Conservation (phyloP, 2,113 vertebrate genomes). For the Tinamus guttatus region DNA sequence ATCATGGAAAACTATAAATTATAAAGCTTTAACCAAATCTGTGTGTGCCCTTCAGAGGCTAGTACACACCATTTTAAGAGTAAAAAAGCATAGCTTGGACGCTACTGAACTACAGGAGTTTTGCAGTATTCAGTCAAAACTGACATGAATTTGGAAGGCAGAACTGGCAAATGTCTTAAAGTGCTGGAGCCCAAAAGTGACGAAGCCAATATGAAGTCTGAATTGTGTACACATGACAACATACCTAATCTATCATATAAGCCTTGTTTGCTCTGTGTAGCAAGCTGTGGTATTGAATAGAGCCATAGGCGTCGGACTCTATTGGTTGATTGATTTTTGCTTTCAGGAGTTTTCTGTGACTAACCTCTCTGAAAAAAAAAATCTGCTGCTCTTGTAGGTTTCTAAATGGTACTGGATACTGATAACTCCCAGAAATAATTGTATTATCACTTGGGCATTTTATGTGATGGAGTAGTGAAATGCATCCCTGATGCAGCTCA, state of each 20-base stretch:
- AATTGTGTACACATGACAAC: neutral
- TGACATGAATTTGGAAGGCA: neutral
- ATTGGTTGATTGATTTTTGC: neutral
- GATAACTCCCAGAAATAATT: neutral
- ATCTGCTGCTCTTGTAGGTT: neutral
- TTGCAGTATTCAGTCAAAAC: neutral
- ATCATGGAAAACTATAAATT: constrained; percentile 10
- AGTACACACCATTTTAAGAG: neutral
- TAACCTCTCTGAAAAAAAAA: neutral
- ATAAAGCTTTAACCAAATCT: constrained; percentile 40
- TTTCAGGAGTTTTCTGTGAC: constrained; percentile 5
- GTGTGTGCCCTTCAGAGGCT: constrained; percentile 27
- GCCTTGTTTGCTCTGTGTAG: neutral
- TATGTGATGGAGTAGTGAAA: neutral
- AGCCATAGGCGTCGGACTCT: neutral
- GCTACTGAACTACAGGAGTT: neutral
- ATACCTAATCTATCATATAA: neutral
- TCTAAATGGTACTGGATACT: neutral
- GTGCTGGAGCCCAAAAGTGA: neutral
- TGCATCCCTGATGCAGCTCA: constrained; percentile 9
- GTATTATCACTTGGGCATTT: neutral
- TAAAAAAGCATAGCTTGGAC: neutral
- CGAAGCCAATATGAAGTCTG: neutral
- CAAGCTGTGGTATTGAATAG: neutral
- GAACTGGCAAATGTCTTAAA: neutral